phyloP scores from a whole-genome alignment of 2,113 vertebrate genomes.

The Mustelus asterias region DNA sequence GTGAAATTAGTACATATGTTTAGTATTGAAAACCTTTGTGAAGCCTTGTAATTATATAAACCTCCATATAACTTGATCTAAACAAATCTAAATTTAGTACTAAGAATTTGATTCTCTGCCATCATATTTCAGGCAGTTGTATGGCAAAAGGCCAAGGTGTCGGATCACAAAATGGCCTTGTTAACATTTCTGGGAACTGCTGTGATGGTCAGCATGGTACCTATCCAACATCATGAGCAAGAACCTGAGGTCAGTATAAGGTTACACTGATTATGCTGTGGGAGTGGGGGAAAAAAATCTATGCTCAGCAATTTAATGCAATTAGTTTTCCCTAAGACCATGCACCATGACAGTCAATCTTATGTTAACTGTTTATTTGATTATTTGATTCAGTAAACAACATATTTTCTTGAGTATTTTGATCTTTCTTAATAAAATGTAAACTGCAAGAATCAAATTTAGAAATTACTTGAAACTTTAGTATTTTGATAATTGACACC shows the following conservation, averaged over 20 bases:
- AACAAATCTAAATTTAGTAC: conserved; percentile 56
- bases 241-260: conserved; percentile 71
- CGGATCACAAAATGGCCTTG: conserved; percentile 81
- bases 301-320: conserved; percentile 27
- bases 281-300: neutral
- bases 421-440: neutral
- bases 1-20: conserved; percentile 42
- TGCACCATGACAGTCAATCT: neutral
- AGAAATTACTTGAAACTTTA: neutral
- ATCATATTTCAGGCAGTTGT: conserved; percentile 75
- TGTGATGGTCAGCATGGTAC: conserved; percentile 70
- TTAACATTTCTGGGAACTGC: conserved; percentile 77
- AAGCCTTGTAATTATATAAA: conserved; percentile 50
- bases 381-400: too few species aligned
- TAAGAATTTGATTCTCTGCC: conserved; percentile 59
- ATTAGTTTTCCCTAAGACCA: conserved; percentile 9
- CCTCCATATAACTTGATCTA: conserved; percentile 48
- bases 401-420: neutral
- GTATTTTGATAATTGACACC: neutral
- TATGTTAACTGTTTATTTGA: conserved; percentile 9
- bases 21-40: conserved; percentile 53
- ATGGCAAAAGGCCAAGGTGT: conserved; percentile 86
- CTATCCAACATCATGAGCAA: conserved; percentile 69
- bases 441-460: neutral
- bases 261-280: neutral